These are phyloP conservation scores for Pseudotriccus pelzelni DNA, from an alignment of 2,797 vertebrate species.

Conservation along the genomic window DNA sequence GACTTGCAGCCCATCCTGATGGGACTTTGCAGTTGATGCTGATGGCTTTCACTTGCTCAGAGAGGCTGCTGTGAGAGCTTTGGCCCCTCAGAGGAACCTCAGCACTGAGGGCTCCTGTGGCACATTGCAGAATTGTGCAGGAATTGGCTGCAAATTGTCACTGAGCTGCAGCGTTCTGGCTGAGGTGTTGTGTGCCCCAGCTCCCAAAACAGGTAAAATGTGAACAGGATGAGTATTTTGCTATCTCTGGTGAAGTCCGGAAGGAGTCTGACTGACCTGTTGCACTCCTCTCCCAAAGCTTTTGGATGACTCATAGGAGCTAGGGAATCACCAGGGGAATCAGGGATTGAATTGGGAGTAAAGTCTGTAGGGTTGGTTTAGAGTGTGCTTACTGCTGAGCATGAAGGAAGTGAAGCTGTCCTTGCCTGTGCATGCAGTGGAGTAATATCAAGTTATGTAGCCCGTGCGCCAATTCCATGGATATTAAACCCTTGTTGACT, in stretches of 20 bases:
- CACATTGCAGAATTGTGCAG: background rate
- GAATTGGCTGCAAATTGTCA: accelerated
- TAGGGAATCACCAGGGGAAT: background rate
- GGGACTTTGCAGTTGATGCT: background rate
- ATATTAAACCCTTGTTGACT: background rate
- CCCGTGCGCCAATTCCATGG: background rate
- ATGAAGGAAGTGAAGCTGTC: background rate
- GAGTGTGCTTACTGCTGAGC: background rate
- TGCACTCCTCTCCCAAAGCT: background rate
- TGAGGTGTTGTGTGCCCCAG: background rate
- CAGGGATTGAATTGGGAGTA: background rate
- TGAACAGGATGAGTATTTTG: background rate
- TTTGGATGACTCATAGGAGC: background rate
- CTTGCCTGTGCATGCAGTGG: background rate
- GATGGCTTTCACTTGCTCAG: background rate
- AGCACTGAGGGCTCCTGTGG: background rate
- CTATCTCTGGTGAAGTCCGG: background rate
- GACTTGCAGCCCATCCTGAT: background rate
- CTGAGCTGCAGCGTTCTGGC: background rate
- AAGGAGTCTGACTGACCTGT: background rate
- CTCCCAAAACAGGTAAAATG: background rate
- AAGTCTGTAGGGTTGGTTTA: background rate
- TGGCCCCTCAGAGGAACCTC: background rate
- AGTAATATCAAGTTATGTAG: background rate
- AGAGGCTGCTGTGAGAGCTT: background rate